Conservation (phyloP, 2,888 invertebrate genomes). For the Melipona beecheii region DNA sequence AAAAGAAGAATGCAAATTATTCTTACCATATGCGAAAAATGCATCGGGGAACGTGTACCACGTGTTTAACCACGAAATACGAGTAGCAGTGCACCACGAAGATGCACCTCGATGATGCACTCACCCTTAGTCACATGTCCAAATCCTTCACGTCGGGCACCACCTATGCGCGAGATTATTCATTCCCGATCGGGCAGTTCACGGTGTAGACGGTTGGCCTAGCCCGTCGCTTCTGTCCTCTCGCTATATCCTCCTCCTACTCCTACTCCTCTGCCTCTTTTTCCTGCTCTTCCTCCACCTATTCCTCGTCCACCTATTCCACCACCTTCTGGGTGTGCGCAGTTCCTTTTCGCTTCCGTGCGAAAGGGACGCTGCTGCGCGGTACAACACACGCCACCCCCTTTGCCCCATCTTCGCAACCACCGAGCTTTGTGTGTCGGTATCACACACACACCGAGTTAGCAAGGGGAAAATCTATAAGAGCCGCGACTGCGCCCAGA, state of each 20-base stretch:
- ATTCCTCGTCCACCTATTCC: slow-evolving; percentile 56
- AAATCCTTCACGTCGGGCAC: slow-evolving; percentile 57
- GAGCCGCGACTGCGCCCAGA: slow-evolving; percentile 80
- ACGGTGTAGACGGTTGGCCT: slow-evolving; percentile 68
- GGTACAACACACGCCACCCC: slow-evolving; percentile 36
- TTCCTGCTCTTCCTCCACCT: slow-evolving; percentile 32
- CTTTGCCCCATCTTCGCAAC: slow-evolving; percentile 29
- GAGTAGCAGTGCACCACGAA: slow-evolving; percentile 52
- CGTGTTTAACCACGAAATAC: slow-evolving; percentile 59
- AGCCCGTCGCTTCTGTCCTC: slow-evolving; percentile 72
- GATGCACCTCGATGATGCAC: slow-evolving; percentile 63
- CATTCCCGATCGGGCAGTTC: slow-evolving; percentile 63
- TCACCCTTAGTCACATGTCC: slow-evolving; percentile 68
- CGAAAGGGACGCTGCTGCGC: slow-evolving; percentile 30
- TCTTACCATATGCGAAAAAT: slow-evolving; percentile 48
- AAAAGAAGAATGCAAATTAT: neutral
- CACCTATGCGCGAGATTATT: slow-evolving; percentile 62
- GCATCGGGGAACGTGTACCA: slow-evolving; percentile 51
- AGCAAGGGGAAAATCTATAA: slow-evolving; percentile 82
- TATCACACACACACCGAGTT: slow-evolving; percentile 35
- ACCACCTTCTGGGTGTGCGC: slow-evolving; percentile 45
- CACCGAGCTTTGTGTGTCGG: slow-evolving; percentile 47
- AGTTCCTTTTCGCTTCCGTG: slow-evolving; percentile 55
- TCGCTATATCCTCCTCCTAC: slow-evolving; percentile 58
- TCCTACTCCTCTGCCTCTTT: slow-evolving; percentile 39